These are phyloP conservation scores for Phrynocephalus forsythii DNA, from an alignment of 2,797 vertebrate genomes.

Conservation along the genomic window DNA sequence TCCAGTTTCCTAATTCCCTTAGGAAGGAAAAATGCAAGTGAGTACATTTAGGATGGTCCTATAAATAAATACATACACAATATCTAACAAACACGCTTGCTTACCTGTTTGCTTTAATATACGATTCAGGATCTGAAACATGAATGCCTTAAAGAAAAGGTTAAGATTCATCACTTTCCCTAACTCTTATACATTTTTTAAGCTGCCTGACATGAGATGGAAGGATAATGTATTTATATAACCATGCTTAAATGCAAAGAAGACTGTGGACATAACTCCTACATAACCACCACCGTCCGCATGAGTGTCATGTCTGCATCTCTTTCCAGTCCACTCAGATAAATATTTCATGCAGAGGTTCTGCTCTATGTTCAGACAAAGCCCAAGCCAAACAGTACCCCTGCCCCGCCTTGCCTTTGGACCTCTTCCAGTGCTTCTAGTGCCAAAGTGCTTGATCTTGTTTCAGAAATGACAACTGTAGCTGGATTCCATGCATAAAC, in stretches of 20 bases:
- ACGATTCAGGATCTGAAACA: not conserved
- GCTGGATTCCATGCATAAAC: not conserved
- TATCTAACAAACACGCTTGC: not conserved
- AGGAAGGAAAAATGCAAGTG: constrained; percentile 34
- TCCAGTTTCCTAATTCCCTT: constrained; percentile 36
- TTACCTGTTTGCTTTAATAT: not conserved
- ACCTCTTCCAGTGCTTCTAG: not conserved
- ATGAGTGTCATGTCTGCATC: not conserved
- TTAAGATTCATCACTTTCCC: not conserved
- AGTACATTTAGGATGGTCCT: not conserved
- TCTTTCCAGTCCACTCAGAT: not conserved
- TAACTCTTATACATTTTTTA: not conserved
- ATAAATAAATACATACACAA: not conserved
- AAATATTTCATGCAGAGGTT: not conserved
- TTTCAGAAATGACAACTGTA: not conserved
- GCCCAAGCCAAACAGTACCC: too few relatives aligned
- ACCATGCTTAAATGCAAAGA: not conserved
- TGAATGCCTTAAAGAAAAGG: not conserved
- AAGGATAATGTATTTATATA: not conserved
- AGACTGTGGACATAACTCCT: not conserved
- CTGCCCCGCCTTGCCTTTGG: too few relatives aligned
- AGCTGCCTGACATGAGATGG: not conserved
- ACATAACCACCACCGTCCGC: too few relatives aligned
- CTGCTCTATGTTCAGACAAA: not conserved
- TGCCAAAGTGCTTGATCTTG: not conserved